Conservation (phyloP, 2,888 invertebrate genomes). For the Dendrolimus houi region DNA sequence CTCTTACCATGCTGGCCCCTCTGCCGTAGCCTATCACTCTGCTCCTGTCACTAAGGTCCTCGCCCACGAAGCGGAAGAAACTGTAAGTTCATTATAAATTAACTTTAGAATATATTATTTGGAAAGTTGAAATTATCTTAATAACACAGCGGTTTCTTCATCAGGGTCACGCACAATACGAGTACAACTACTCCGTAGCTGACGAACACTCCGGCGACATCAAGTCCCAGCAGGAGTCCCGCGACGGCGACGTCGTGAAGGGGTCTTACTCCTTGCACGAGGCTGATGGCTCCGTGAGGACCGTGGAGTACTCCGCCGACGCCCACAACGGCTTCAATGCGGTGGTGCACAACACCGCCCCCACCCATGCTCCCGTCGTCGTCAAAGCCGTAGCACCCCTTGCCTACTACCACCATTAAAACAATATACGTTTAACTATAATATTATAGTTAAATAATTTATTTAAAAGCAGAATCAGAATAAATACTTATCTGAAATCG, state of each 20-base stretch:
- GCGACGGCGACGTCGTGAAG: conserved; percentile 65
- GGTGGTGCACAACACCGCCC: conserved; percentile 39
- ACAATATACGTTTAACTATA: neutral
- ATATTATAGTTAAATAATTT: neutral
- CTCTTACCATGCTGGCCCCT: conserved; percentile 24
- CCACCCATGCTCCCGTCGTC: conserved; percentile 26
- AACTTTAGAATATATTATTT: no score
- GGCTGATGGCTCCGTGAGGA: conserved; percentile 65
- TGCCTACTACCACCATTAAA: conserved; percentile 33
- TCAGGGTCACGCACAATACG: conserved; percentile 49
- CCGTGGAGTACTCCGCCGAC: conserved; percentile 62
- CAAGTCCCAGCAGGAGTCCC: conserved; percentile 61
- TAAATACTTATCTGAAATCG: no score
- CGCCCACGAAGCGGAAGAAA: conserved; percentile 20
- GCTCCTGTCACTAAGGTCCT: conserved; percentile 25
- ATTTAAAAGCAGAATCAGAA: neutral
- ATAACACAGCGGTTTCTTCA: neutral
- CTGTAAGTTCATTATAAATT: conserved; percentile 5
- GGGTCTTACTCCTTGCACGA: conserved; percentile 64
- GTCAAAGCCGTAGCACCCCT: conserved; percentile 24
- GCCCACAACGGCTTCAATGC: conserved; percentile 60
- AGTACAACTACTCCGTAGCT: conserved; percentile 66
- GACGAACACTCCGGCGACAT: conserved; percentile 70
- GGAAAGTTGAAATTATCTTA: no score
- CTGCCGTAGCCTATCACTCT: conserved; percentile 15